These are phyloP conservation scores for Holothuria glaberrima DNA, from an alignment of 35 echinoderm and acorn worm species.

Conservation along the genomic window DNA sequence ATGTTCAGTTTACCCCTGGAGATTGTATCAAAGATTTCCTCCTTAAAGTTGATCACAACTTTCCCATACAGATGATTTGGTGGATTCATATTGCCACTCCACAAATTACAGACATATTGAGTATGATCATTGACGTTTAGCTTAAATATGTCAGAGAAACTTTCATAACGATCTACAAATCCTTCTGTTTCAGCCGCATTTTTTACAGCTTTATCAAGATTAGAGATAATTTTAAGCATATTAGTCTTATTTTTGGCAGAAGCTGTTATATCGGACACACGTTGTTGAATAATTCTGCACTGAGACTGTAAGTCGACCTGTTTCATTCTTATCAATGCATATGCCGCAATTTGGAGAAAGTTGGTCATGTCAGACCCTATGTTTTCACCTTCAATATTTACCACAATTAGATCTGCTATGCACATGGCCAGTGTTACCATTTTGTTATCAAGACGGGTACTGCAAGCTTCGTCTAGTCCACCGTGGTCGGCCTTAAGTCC, in stretches of 20 bases:
- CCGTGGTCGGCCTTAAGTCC: constrained; percentile 14
- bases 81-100: constrained; percentile 6
- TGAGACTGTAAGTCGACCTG: constrained; percentile 41
- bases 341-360: constrained; percentile 29
- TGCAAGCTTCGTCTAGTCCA: not conserved
- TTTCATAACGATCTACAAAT: not conserved
- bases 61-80: constrained; percentile 25
- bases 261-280: constrained; percentile 22
- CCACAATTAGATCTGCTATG: constrained; percentile 2
- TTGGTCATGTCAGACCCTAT: constrained; percentile 7
- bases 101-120: not conserved
- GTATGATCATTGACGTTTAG: not conserved
- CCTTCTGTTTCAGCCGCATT: constrained; percentile 14
- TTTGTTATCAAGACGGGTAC: constrained; percentile 8
- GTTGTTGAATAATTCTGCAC: constrained; percentile 36
- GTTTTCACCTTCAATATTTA: constrained; percentile 31
- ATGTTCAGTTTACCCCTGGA: not conserved
- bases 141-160: constrained; percentile 20
- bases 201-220: constrained; percentile 7
- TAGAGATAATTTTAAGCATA: not conserved
- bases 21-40: not conserved
- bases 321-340: constrained; percentile 39
- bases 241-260: not conserved
- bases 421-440: constrained; percentile 11
- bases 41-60: constrained; percentile 5